Base-by-base conservation (phyloP, 2,113 vertebrate genomes). In the Bos taurus region DNA sequence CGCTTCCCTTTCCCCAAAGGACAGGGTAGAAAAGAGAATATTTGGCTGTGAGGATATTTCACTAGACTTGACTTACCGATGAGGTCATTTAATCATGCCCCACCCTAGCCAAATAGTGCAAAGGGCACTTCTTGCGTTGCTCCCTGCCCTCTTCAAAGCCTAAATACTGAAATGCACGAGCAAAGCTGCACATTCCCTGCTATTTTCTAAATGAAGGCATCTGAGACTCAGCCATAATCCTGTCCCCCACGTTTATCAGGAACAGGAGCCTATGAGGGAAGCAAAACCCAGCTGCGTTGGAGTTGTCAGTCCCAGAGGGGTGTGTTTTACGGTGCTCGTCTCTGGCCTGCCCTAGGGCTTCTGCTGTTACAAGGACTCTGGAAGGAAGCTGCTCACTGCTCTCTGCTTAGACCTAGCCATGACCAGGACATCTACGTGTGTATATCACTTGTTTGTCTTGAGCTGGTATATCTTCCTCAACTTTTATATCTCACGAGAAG, bases 381-480 rank as follows among this genome's bases (percentile, higher is more conserved):
- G 87, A 94, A 85, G 30, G 93, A 97, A 97, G 87, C 81, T 71
- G 50, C 94, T 91, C 6, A 30, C 8, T 6, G 78, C 12, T 88
- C 14, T 64, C 93, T 0, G 52, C 56, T 93, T 62, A 28, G 59
- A 82, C 12, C 85, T 57, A 91, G 96, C 77, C 81, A 99, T 98
- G 99, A 97, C 92, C n/a, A 91, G 94, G 84, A 93, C 91, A 21
- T 96, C 95, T 21, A 95, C 96, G 0, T 78, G 98, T 10, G 1
- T 19, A 0, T 99, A 99, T 96, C 99, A 99, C 56, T 98, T 98
- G 97, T 86, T 98, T 57, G 92, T 92, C 94, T 93, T 98, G 74
- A 98, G 74, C 94, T 99, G 99, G 99, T 99, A 99, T 96, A 93
- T 98, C 54, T 99, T 99, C 1, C 19, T 99, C 36, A 48, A 95